Base-by-base conservation (phyloP, 2,797 vertebrate genomes). In the Rhincodon typus region DNA sequence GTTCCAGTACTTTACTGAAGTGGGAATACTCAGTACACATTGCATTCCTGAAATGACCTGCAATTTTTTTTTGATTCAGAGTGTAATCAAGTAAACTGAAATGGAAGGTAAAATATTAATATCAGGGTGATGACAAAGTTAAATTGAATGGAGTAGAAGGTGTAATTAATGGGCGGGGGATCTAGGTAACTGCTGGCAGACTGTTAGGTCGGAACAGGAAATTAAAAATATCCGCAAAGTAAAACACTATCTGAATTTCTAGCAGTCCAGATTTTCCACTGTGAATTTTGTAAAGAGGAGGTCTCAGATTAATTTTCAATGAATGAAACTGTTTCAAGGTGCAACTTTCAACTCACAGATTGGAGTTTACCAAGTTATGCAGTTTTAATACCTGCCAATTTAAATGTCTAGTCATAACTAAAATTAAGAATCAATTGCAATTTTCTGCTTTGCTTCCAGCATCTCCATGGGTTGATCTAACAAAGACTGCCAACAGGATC, bases 401-500 rank as follows among this genome's bases (percentile, higher is more conserved):
- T 77, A 79, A 79, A 79, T 79, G 15, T 38, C 12, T 1, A 79
- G 30, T n/a, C 34, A n/a, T 79, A 30, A 79, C 34, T 79, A 74
- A 12, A 74, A 74, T 74, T 74, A 74, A 30, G 13, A n/a, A 79
- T 79, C 34, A 19, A 79, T 17, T 79, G 77, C 77, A 42, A 88
- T 21, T 2, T 95, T 62, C 0, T 96, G 62, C 53, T 27, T 96
- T 2, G 4, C 77, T 96, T 96, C 96, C 96, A 99, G 99, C 99
- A 91, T 99, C 99, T 94, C 99, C 99, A 0, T 99, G 99, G 99
- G 99, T 99, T 97, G 98, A 99, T 97, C 98, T 98, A 95, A 98
- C 98, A 79, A 98, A 98, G 97, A 98, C 98, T 12, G 98, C 98
- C 95, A 99, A 98, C 97, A 99, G 99, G 97, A 99, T 99, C 70